Base-by-base conservation (phyloP, 92 coral and sea anemone species). In the Phenganax subtilis region DNA sequence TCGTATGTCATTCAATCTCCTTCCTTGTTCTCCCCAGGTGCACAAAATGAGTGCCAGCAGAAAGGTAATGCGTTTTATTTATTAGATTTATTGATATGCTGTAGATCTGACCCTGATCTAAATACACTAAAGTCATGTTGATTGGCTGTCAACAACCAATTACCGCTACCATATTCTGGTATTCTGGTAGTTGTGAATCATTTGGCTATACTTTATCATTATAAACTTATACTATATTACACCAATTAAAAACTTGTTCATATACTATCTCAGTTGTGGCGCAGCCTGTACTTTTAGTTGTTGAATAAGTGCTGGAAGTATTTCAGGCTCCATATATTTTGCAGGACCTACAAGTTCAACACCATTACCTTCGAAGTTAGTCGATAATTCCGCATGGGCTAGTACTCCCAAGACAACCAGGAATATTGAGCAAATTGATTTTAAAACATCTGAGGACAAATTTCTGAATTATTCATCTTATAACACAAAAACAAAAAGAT, bases 301-400 rank as follows among this genome's bases (percentile, higher is more conserved):
- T 16, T 67, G 12, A 16, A 11, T 3, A 11, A 2, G 25, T 67
- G 37, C 12, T 37, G 73, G 31, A 11, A 37, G 73, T 44, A 3
- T 75, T 56, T 58, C 12, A 6, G 51, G 8, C 29, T 20, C 9
- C 51, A 44, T 55, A 71, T 71, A 3, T 20, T 76, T 76, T 77
- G 56, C 82, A 79, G 83, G 83, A 16, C 83, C 74, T 10, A n/a
- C 9, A 29, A 79, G 83, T 61, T 79, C 83, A n/a, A 79, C 83
- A n/a, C 74, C 83, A 51, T 63, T 79, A 79, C 83, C 74, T 27
- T 62, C 60, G 62, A 65, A 15, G 44, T 51, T 57, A 62, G 61
- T 17, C 63, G 6, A 11, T 51, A 51, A 20, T 54, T 68, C 80
- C 37, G 64, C 37, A 29, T 60, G 25, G 16, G 14, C 47, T n/a